These are phyloP conservation scores for Tupaia chinensis DNA, from an alignment of 2,113 vertebrate genomes.

Conservation along the genomic window DNA sequence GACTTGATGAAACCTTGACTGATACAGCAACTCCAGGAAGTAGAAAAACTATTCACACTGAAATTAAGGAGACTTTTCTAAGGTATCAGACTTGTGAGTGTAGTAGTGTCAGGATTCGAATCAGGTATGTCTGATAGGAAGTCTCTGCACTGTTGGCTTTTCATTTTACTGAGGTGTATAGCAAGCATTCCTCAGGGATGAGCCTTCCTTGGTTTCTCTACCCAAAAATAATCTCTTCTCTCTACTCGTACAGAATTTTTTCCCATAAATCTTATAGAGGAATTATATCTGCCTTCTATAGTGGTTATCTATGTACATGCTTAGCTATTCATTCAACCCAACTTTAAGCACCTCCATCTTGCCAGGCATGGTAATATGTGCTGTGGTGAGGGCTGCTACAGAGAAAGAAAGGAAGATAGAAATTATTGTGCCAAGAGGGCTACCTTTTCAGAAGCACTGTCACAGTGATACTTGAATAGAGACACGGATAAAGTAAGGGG, in stretches of 20 bases:
- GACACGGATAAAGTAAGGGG: neutral
- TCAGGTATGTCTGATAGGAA: neutral
- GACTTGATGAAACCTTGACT: neutral
- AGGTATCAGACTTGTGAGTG: neutral
- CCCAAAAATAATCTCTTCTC: too few relatives aligned
- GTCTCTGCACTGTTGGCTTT: neutral
- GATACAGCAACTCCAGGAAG: neutral
- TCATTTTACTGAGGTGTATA: neutral
- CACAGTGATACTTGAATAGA: neutral
- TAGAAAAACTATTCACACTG: neutral
- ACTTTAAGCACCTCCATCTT: too few relatives aligned
- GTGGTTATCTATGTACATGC: fast-evolving
- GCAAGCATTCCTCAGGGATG: neutral
- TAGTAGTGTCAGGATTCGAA: neutral
- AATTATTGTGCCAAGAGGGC: neutral
- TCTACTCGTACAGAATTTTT: neutral
- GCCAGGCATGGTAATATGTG: too few relatives aligned
- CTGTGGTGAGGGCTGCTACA: fast-evolving
- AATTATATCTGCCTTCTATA: neutral
- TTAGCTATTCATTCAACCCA: neutral
- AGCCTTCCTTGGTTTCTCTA: neutral
- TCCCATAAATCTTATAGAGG: neutral
- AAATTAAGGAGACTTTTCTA: neutral
- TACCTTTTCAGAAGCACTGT: neutral
- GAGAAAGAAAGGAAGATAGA: neutral